Evolutionary conservation across 37 sponge, comb jelly and placozoan species (phyloP).

Genomic region (Diacarnus erythraeanus): DNA sequence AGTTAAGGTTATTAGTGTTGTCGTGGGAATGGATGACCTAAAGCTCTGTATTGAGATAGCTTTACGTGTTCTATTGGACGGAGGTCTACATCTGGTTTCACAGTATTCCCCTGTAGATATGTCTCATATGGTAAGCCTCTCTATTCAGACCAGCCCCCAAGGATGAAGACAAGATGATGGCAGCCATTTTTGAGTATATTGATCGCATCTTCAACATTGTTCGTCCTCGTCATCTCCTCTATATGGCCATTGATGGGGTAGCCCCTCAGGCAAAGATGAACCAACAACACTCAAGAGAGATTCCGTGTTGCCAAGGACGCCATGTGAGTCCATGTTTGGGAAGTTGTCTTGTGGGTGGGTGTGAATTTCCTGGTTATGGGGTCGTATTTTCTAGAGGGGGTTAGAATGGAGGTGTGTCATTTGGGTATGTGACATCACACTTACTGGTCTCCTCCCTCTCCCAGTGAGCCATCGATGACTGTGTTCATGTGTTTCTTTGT

Average conservation of each 20-base stretch:
- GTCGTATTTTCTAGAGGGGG: neutral
- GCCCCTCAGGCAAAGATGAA: conserved; percentile 99
- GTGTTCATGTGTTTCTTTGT: conserved; percentile 99
- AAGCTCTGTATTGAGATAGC: too few species aligned
- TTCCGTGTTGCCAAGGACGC: conserved; percentile 94
- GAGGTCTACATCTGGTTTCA: too few species aligned
- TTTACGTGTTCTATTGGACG: too few species aligned
- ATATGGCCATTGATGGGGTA: conserved; percentile 99
- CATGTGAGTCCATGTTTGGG: conserved; percentile 43
- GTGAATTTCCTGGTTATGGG: neutral
- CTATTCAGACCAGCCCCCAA: conserved; percentile 93
- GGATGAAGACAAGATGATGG: conserved; percentile 98
- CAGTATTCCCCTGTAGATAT: too few species aligned
- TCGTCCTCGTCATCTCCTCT: conserved; percentile 89
- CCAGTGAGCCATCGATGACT: conserved; percentile 97
- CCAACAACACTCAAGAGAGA: conserved; percentile 94
- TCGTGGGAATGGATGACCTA: too few species aligned
- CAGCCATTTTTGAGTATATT: conserved; percentile 97
- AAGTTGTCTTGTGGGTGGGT: too few species aligned
- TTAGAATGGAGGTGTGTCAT: neutral
- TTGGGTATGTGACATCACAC: neutral
- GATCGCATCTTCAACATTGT: conserved; percentile 97
- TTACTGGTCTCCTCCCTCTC: too few species aligned
- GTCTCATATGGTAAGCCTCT: too few species aligned
- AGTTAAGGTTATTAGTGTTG: too few species aligned